Evolutionary conservation across 2,797 vertebrate species (phyloP), one percentile per base, ranked within the genome.

Genomic region (Catharus ustulatus): DNA sequence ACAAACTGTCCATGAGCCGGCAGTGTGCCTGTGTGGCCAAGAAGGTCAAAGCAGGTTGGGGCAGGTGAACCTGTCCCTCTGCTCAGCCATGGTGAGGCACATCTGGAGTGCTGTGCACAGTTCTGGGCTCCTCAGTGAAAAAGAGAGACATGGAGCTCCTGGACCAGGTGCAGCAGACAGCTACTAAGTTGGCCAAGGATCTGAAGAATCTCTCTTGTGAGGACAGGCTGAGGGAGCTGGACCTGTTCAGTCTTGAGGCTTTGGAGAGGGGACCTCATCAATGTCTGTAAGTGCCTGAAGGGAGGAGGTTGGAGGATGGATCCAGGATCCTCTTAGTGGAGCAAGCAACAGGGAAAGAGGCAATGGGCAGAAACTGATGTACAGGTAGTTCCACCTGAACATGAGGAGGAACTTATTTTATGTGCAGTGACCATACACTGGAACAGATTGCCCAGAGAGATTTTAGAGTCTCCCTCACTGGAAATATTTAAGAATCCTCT

Each of bases 71-170:
- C 26, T 48, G 32, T 10, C 48, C 18, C 22, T 27, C 34, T 23
- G 3, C 17, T 48, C 30, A 48, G 21, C 62, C 15, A 0, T 14
- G 2, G 15, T 23, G 54, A 0, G 30, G 4, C 22, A 46, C 21
- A 19, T 42, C 22, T 74, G 34, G 21, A 67, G 17, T 46, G 15
- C 6, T 67, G 21, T 13, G 21, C 42, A 18, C 30, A 48, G 10
- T 48, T 61, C 62, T 67, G 69, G 18, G 9, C 46, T 67, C 30
- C 36, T 40, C 34, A 32, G 34, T 5, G 24, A 27, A 23, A 2
- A 19, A 42, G 17, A 45, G 24, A 54, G 54, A 54, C 4, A 2
- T 4, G 12, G 46, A 54, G 2, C 12, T 74, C 11, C 40, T 46
- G 24, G 21, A 46, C 5, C 17, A 59, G 17, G 34, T 59, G 46